phyloP scores from a whole-genome alignment of 2,113 vertebrate species.

The Oriolus oriolus region DNA sequence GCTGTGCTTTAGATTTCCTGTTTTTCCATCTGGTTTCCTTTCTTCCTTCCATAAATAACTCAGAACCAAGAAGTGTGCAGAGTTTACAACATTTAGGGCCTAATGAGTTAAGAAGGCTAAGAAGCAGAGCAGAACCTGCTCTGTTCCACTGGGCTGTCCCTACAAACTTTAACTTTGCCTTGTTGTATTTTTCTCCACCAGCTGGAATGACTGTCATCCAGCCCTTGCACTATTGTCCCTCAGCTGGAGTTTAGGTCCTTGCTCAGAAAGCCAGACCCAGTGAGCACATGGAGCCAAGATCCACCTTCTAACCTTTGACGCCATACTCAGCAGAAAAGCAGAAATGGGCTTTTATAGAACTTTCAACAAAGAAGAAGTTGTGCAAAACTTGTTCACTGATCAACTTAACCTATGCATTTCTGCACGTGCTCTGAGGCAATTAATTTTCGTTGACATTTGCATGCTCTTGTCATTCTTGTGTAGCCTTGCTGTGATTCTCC shows the following conservation, averaged over 20 bases:
- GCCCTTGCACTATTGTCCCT: not conserved
- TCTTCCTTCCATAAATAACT: not conserved
- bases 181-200: not conserved
- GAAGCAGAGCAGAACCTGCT: not conserved
- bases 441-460: not conserved
- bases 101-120: not conserved
- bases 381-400: not conserved
- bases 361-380: not conserved
- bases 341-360: not conserved
- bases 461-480: not conserved
- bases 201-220: not conserved
- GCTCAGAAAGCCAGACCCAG: not conserved
- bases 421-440: not conserved
- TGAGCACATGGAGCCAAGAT: not conserved
- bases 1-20: not conserved
- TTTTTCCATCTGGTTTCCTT: not conserved
- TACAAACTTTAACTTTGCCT: not conserved
- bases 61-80: not conserved
- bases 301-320: not conserved
- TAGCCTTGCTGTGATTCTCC: not conserved
- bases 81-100: not conserved
- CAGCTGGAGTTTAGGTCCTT: not conserved
- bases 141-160: not conserved
- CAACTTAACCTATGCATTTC: not conserved
- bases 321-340: not conserved